Percentiles rank a stretch among this genome's conserved stretches.
Evolutionary conservation across 2,113 vertebrate species (phyloP).

Genomic region (Phrynocephalus versicolor): DNA sequence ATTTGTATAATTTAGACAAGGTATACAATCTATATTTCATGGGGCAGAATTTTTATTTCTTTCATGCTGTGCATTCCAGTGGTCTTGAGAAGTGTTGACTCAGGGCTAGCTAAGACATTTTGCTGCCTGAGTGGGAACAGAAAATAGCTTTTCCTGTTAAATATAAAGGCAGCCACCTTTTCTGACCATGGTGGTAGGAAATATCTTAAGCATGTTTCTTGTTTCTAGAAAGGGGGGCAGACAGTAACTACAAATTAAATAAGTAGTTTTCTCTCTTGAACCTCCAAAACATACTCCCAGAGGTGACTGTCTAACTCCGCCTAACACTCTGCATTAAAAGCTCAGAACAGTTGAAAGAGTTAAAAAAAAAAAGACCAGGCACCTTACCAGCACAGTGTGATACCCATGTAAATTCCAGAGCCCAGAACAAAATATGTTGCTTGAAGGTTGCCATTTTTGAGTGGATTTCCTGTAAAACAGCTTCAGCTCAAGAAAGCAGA

Average conservation of each 20-base stretch:
- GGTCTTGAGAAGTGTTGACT: not conserved
- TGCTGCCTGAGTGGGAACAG: too few relatives aligned
- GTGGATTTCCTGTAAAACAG: not conserved
- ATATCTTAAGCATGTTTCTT: not conserved
- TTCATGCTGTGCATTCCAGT: not conserved
- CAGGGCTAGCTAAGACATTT: not conserved
- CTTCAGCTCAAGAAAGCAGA: conserved; percentile 38
- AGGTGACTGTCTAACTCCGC: not conserved
- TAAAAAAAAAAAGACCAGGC: not conserved
- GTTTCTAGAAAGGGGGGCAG: not conserved
- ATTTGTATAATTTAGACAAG: too few relatives aligned
- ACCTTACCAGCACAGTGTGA: conserved; percentile 69
- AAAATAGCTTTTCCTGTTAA: not conserved
- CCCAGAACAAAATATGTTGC: not conserved
- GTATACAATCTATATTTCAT: too few relatives aligned
- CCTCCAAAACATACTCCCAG: too few relatives aligned
- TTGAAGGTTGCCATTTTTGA: conserved; percentile 56
- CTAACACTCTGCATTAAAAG: not conserved
- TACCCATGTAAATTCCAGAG: conserved; percentile 61
- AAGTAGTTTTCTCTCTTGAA: not conserved
- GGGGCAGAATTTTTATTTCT: not conserved
- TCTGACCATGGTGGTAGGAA: not conserved
- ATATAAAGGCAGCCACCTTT: not conserved
- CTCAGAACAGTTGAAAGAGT: conserved; percentile 21
- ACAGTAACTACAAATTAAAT: not conserved